These are phyloP conservation scores for Pantherophis guttatus DNA, from an alignment of 2,113 vertebrate species.

Conservation along the genomic window DNA sequence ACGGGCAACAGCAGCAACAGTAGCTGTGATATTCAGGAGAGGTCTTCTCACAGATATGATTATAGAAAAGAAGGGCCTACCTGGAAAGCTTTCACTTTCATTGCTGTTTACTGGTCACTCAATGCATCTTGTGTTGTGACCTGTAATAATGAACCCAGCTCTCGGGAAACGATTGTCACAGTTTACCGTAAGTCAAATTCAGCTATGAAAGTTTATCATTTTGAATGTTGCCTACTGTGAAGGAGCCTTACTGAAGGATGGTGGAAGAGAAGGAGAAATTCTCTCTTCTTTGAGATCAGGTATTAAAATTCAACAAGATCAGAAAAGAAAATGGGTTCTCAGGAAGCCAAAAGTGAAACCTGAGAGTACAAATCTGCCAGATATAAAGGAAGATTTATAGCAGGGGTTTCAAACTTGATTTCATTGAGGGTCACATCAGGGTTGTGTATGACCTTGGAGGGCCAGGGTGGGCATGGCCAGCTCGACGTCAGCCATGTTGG, in stretches of 20 bases:
- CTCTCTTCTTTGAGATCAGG: not conserved
- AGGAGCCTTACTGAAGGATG: not conserved
- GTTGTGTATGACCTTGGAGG: no score
- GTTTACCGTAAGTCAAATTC: constrained; percentile 52
- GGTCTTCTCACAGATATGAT: not conserved
- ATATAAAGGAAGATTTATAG: not conserved
- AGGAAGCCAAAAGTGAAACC: not conserved
- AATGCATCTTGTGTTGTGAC: accelerated
- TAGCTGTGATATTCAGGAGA: constrained; percentile 38
- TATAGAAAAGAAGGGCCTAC: accelerated
- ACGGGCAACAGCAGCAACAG: not conserved
- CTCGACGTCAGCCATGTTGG: no score
- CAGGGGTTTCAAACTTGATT: no score
- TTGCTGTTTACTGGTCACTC: not conserved
- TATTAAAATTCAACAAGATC: not conserved
- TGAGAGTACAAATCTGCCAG: not conserved
- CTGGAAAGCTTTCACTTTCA: constrained; percentile 34
- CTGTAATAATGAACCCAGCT: accelerated
- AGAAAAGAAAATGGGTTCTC: not conserved
- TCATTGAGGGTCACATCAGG: no score
- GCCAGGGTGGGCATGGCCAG: no score
- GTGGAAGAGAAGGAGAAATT: not conserved
- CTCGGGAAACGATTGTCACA: accelerated
- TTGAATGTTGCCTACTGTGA: not conserved
- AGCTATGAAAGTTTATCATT: not conserved